Evolutionary conservation across 2,888 invertebrate genomes (phyloP).

Genomic region (Nasonia oneida): DNA sequence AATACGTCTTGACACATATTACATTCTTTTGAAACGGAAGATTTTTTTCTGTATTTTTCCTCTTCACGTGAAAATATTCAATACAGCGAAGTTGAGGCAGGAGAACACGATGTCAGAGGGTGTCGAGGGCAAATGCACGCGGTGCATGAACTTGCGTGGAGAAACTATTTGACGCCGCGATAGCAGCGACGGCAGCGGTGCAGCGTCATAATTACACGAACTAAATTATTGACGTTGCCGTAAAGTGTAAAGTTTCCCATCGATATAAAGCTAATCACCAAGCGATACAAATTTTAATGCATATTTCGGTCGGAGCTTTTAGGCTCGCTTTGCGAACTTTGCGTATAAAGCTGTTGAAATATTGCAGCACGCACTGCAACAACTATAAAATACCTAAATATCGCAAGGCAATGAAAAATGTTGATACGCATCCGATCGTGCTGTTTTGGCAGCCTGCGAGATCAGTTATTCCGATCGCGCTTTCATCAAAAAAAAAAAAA

Average conservation of each 20-base stretch:
- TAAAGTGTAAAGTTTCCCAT: constrained; percentile 44
- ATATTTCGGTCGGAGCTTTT: constrained; percentile 3
- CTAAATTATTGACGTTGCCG: constrained; percentile 53
- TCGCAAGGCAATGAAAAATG: not conserved
- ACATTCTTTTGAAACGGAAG: too few relatives aligned
- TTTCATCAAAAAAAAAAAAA: not conserved
- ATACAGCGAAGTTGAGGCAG: not conserved
- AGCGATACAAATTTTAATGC: constrained; percentile 1
- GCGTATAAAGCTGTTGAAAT: not conserved
- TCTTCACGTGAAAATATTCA: too few relatives aligned
- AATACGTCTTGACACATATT: not conserved
- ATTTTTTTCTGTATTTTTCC: too few relatives aligned
- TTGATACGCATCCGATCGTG: not conserved
- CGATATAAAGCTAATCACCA: constrained; percentile 15
- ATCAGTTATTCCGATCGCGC: not conserved
- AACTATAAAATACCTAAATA: not conserved
- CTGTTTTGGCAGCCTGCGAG: not conserved
- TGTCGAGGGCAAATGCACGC: not conserved
- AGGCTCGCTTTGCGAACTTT: not conserved
- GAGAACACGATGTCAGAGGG: constrained; percentile 13
- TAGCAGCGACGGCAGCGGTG: not conserved
- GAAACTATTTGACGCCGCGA: constrained; percentile 44
- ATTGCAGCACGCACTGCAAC: not conserved
- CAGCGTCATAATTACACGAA: constrained; percentile 43
- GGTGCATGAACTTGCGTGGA: constrained; percentile 13